Conservation (phyloP, 2,797 vertebrate genomes). For the Meda fulgida region DNA sequence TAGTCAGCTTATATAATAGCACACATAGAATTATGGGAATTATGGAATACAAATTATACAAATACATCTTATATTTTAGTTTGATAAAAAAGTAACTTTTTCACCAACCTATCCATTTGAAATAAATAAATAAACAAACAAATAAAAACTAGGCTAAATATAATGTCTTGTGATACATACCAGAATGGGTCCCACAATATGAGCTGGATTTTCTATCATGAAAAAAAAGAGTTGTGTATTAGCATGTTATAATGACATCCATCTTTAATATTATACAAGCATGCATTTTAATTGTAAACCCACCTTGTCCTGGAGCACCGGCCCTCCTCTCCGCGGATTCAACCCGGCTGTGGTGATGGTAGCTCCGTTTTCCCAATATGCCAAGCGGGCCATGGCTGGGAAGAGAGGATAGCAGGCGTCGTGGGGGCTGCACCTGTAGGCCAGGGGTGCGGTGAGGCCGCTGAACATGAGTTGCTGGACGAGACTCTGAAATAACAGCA, state of each 20-base stretch:
- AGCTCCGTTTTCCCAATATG: slow-evolving; percentile 96
- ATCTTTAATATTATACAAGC: neutral
- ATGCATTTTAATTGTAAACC: neutral
- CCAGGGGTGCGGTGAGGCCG: slow-evolving; percentile 88
- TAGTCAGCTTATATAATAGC: neutral
- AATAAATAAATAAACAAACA: neutral
- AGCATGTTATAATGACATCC: neutral
- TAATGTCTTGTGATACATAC: slow-evolving; percentile 69
- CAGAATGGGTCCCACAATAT: slow-evolving; percentile 81
- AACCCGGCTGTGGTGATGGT: slow-evolving; percentile 92
- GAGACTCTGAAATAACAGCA: slow-evolving; percentile 84
- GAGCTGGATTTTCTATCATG: slow-evolving; percentile 83
- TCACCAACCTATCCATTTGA: neutral
- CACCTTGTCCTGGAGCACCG: slow-evolving; percentile 63
- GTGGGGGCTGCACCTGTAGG: slow-evolving; percentile 87
- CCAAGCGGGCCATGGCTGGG: slow-evolving; percentile 87
- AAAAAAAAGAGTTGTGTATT: slow-evolving; percentile 53
- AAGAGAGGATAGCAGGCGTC: slow-evolving; percentile 87
- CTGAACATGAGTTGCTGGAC: slow-evolving; percentile 84
- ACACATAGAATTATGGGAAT: neutral
- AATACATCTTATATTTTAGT: neutral
- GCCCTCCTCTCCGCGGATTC: slow-evolving; percentile 82
- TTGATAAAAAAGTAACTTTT: neutral
- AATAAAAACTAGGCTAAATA: neutral
- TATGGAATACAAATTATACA: neutral